Conservation (phyloP, 2,888 invertebrate genomes). For the Ectemnius continuus region DNA sequence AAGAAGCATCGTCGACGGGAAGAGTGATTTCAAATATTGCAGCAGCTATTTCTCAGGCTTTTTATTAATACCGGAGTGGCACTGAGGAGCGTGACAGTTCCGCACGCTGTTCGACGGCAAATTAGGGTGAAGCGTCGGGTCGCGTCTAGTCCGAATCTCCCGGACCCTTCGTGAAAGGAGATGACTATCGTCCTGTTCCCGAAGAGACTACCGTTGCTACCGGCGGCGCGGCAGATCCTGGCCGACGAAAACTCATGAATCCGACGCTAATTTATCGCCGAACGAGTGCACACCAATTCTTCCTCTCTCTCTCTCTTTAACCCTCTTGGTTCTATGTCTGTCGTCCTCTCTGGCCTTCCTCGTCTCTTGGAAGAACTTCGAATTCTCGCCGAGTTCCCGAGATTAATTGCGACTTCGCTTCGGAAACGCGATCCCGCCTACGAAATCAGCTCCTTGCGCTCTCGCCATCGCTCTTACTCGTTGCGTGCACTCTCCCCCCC, state of each 20-base stretch:
- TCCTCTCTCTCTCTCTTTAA: slow-evolving; percentile 15
- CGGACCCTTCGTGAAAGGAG: slow-evolving; percentile 61
- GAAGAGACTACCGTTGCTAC: slow-evolving; percentile 63
- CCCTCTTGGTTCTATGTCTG: slow-evolving; percentile 26
- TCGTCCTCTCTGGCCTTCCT: slow-evolving; percentile 14
- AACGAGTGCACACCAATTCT: slow-evolving; percentile 6
- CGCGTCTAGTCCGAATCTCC: slow-evolving; percentile 56
- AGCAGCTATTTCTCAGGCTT: slow-evolving; percentile 63
- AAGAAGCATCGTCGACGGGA: slow-evolving; percentile 38
- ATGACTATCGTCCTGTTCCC: slow-evolving; percentile 65
- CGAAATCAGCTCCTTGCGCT: slow-evolving; percentile 11
- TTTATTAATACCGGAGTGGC: slow-evolving; percentile 63
- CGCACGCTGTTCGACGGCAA: slow-evolving; percentile 43
- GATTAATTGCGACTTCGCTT: slow-evolving; percentile 36
- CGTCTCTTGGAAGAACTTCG: slow-evolving; percentile 13
- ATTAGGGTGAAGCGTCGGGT: slow-evolving; percentile 56
- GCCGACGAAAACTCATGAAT: slow-evolving; percentile 61
- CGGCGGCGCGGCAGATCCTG: slow-evolving; percentile 32
- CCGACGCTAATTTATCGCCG: slow-evolving; percentile 59
- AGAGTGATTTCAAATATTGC: slow-evolving; percentile 62
- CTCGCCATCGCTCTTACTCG: not conserved
- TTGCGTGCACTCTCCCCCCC: not conserved
- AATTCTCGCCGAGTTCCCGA: slow-evolving; percentile 43
- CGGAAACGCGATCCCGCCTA: slow-evolving; percentile 23
- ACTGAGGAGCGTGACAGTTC: not conserved